These are phyloP conservation scores for Steatocranus sp. DNA, from an alignment of 2,797 vertebrate genomes.

Conservation along the genomic window DNA sequence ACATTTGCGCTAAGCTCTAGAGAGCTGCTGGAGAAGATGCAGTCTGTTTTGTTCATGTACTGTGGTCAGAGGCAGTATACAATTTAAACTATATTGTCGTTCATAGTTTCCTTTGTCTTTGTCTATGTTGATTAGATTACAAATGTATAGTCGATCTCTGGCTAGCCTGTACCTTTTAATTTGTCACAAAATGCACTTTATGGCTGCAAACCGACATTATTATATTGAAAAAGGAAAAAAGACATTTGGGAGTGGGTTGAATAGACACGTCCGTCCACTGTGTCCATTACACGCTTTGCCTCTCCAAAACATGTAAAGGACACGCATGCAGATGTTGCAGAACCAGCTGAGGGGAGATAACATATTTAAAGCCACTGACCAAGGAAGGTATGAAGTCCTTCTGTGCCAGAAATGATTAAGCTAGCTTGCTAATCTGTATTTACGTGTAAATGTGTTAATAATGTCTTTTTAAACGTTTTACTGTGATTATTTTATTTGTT, in stretches of 20 bases:
- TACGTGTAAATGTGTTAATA: background rate
- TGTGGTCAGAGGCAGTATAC: conserved; percentile 10
- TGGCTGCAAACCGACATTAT: background rate
- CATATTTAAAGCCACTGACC: background rate
- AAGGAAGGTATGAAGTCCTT: background rate
- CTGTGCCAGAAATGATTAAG: background rate
- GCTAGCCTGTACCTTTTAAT: background rate
- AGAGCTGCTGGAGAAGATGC: conserved; percentile 29
- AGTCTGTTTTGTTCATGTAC: conserved; percentile 18
- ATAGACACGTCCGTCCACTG: background rate
- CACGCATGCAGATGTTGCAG: background rate
- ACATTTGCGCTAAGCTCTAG: conserved; percentile 44
- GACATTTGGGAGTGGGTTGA: background rate
- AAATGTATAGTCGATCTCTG: background rate
- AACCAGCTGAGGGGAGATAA: background rate
- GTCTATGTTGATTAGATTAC: background rate
- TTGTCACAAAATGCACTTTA: background rate
- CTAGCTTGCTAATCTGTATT: background rate
- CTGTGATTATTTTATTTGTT: background rate
- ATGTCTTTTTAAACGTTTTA: background rate
- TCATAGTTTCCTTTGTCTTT: background rate
- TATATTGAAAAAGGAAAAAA: background rate
- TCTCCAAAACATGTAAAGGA: background rate
- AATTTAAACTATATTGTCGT: background rate
- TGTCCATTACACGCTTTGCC: background rate